phyloP scores from a whole-genome alignment of 1,140 invertebrate species.

The Oryzaephilus surinamensis region DNA sequence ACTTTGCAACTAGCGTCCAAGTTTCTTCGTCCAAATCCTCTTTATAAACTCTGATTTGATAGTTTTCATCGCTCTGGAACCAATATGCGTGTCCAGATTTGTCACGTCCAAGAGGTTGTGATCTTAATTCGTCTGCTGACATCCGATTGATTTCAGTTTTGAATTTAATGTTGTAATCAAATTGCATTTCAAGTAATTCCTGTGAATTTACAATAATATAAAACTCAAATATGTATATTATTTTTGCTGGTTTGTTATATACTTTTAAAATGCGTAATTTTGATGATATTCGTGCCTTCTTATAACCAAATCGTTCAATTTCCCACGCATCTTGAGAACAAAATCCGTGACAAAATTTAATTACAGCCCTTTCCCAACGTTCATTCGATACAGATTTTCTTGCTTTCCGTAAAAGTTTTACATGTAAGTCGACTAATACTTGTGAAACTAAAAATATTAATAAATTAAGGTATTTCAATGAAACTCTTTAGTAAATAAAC shows the following conservation, averaged over 20 bases:
- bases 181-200: constrained; percentile 87
- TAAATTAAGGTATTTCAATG: background rate
- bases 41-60: constrained; percentile 82
- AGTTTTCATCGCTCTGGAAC: constrained; percentile 80
- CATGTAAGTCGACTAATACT: constrained; percentile 71
- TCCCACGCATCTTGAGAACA: constrained; percentile 91
- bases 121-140: constrained; percentile 64
- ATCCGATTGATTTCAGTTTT: constrained; percentile 82
- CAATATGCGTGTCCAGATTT: constrained; percentile 84
- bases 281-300: constrained; percentile 75
- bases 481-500: constrained; percentile 2
- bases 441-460: constrained; percentile 58
- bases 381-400: constrained; percentile 70
- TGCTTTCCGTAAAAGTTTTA: constrained; percentile 79
- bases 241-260: constrained; percentile 10
- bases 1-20: constrained; percentile 87
- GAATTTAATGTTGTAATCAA: constrained; percentile 89
- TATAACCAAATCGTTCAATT: constrained; percentile 91
- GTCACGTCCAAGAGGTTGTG: constrained; percentile 82
- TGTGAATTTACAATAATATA: constrained; percentile 38
- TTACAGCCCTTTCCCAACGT: constrained; percentile 81
- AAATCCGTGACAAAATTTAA: constrained; percentile 86
- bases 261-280: constrained; percentile 84
- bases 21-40: constrained; percentile 94
- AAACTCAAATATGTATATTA: constrained; percentile 1